Evolutionary conservation across 2,797 vertebrate species (phyloP), one percentile per base, ranked within the genome.

Genomic region (Gila robusta): DNA sequence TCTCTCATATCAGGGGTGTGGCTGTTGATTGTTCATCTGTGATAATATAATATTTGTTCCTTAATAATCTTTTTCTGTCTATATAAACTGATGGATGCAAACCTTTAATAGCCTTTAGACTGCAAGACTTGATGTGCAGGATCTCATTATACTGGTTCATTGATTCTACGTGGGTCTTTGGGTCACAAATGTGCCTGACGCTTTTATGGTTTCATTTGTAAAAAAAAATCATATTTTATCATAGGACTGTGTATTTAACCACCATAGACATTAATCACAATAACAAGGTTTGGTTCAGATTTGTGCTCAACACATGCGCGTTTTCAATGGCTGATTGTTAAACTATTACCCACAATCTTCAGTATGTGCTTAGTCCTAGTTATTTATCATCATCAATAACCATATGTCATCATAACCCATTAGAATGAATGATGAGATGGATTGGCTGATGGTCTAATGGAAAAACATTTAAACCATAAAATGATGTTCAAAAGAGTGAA

Each of bases 1-100:
- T 74, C 66, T 73, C 76, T 26, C 10, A 3, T 78, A n/a, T 62
- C 76, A 54, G 28, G 59, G 73, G 73, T 76, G 73, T 54, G 73
- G 73, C 47, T 21, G 47, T 35, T 1, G 1, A 28, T 14, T 52
- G 19, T 11, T 35, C 49, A 28, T 52, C 47, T 54, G 17, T 54
- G 49, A 21, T 76, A 12, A 35, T 76, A 12, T 76, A 23, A 76
- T 76, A 76, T 76, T 14, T 54, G 19, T 37, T 76, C 19, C 26
- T 6, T 66, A 32, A 64, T 26, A 28, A 66, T 32, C 1, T 64
- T 64, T 28, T 35, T 76, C 11, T 54, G 49, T 54, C 49, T 4
- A 21, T 4, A 32, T 54, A 37, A 54, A 21, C 7, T 5, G 10
- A 76, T 7, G 5, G 2, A 76, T 52, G 47, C 73, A 54, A 23